Base-by-base conservation (phyloP, 2,888 invertebrate species). In the Hyppa rectilinea region DNA sequence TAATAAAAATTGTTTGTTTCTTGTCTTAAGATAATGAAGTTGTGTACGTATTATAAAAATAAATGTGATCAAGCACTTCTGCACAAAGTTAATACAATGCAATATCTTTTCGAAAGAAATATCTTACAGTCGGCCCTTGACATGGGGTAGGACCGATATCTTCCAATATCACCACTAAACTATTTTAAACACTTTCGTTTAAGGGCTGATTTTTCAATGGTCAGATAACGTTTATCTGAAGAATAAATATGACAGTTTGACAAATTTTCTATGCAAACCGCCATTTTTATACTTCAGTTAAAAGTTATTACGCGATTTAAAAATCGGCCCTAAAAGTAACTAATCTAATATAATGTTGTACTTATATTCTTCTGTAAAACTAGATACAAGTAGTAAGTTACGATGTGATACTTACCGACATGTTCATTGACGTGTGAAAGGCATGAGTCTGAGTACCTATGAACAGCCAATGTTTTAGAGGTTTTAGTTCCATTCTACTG, bases 371-470 rank as follows among this genome's bases (percentile, higher is more conserved):
- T 83, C 83, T 79, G 64, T 80, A 77, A 82, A 82, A 73, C 84
- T 86, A 79, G 73, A 71, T 88, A 85, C 88, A 78, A 86, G 85
- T 87, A 90, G 87, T 81, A 87, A 85, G 86, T 87, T 87, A 84
- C 71, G 81, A 88, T 88, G 88, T 92, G 90, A 89, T 90, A 88
- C 85, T 65, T 75, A 72, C 67, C 66, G 75, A 76, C 80, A 83
- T 87, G 85, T 82, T 79, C 83, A 85, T 87, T 88, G 85, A 87
- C 75, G 84, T 83, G 84, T 83, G 84, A 79, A 87, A 63, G 78
- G 82, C 80, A 81, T 79, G 45, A 77, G 68, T 81, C 70, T 69
- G 65, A 69, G 68, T 76, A n/a, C n/a, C n/a, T n/a, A 73, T 77
- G 75, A 81, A 74, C 80, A 71, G 72, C 65, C 85, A 84, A 82